Conservation (phyloP, 2,888 invertebrate species). For the Lymantria dispar region DNA sequence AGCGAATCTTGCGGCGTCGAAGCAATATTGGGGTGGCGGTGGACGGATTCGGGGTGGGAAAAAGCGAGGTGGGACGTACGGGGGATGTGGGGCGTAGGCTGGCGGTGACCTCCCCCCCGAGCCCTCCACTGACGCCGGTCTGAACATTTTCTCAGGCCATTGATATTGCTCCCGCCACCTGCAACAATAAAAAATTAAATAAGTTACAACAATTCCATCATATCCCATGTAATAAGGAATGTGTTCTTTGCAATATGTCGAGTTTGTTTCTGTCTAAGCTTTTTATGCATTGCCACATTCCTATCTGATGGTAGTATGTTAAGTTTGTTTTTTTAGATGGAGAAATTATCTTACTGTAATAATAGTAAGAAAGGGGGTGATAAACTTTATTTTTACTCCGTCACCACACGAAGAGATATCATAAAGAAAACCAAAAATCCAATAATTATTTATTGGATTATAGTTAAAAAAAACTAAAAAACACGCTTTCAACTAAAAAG, state of each 20-base stretch:
- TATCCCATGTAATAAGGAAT: no score
- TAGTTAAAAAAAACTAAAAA: no score
- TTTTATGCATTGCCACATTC: background rate
- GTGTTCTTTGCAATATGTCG: no score
- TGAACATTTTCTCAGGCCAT: conserved; percentile 77
- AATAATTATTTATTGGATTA: no score
- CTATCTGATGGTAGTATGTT: background rate
- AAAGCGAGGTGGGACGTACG: conserved; percentile 72
- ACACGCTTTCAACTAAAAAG: no score
- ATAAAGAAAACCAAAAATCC: no score
- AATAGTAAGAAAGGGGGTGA: no score
- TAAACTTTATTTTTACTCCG: no score
- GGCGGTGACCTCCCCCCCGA: conserved; percentile 78
- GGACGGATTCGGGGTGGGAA: conserved; percentile 72
- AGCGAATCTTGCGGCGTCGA: conserved; percentile 78
- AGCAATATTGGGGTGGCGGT: conserved; percentile 78
- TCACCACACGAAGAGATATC: no score
- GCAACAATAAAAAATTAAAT: conserved; percentile 40
- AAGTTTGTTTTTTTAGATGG: background rate
- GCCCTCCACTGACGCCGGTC: conserved; percentile 79
- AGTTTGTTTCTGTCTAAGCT: background rate
- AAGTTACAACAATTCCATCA: background rate
- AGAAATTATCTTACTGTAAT: background rate
- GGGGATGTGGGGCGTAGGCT: conserved; percentile 76
- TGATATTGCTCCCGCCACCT: conserved; percentile 58